These are phyloP conservation scores for Triplophysa siluroides DNA, from an alignment of 2,113 vertebrate genomes.

Conservation along the genomic window DNA sequence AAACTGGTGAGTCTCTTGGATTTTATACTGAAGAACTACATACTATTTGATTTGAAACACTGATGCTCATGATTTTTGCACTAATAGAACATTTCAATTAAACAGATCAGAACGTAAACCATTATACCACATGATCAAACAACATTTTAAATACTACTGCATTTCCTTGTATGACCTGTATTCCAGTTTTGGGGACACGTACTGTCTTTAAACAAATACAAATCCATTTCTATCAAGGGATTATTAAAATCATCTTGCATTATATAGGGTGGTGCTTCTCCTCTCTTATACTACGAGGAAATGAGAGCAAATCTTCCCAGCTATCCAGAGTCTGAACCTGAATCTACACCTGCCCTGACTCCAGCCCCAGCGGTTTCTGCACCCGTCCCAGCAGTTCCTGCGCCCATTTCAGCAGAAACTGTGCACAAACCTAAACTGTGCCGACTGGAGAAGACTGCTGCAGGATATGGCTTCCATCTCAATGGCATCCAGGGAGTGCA, in stretches of 20 bases:
- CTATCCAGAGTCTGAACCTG: slow-evolving; percentile 58
- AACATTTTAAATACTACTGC: too few relatives aligned
- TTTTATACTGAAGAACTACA: neutral
- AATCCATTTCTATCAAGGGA: too few relatives aligned
- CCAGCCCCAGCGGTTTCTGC: neutral
- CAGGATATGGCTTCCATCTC: slow-evolving; percentile 88
- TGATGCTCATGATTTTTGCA: too few relatives aligned
- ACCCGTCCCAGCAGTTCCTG: neutral
- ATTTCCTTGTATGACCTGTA: too few relatives aligned
- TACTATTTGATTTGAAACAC: too few relatives aligned
- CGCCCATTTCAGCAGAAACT: slow-evolving; percentile 47
- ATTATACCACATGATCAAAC: too few relatives aligned
- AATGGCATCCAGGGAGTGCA: slow-evolving; percentile 78
- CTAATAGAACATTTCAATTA: too few relatives aligned
- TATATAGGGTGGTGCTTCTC: slow-evolving; percentile 82
- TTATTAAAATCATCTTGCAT: neutral
- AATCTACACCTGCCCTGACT: neutral
- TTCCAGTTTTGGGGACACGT: too few relatives aligned
- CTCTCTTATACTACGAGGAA: slow-evolving; percentile 80
- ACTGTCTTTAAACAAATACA: too few relatives aligned
- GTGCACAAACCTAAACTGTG: slow-evolving; percentile 85
- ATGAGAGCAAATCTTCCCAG: slow-evolving; percentile 60
- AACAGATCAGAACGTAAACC: too few relatives aligned
- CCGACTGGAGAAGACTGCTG: slow-evolving; percentile 77
- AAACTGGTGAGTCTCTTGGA: slow-evolving; percentile 75